phyloP scores from a whole-genome alignment of 1,140 invertebrate genomes.

The Meteorus sp. region DNA sequence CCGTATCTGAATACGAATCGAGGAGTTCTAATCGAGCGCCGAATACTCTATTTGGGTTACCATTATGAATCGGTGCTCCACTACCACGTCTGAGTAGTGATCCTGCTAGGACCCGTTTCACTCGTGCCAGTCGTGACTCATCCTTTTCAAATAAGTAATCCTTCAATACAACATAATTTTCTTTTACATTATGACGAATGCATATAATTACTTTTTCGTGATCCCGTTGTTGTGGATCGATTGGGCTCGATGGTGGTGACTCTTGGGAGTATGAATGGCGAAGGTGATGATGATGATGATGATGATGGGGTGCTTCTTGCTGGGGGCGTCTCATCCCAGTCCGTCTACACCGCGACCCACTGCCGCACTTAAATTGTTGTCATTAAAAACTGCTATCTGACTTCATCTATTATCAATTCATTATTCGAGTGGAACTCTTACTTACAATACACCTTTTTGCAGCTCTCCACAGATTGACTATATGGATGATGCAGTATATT shows the following conservation, averaged over 20 bases:
- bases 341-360: constrained; percentile 57
- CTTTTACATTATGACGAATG: background rate
- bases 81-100: constrained; percentile 48
- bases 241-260: constrained; percentile 41
- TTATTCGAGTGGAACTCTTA: constrained; percentile 32
- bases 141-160: constrained; percentile 36
- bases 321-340: constrained; percentile 59
- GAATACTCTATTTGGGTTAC: constrained; percentile 43
- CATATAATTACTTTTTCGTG: constrained; percentile 43
- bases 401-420: no score
- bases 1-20: constrained; percentile 50
- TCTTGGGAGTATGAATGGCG: constrained; percentile 33
- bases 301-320: constrained; percentile 52
- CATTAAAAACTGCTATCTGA: background rate
- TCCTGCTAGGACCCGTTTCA: constrained; percentile 53
- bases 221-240: constrained; percentile 38
- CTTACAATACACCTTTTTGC: constrained; percentile 63
- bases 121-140: constrained; percentile 52
- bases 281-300: constrained; percentile 43
- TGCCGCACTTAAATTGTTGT: constrained; percentile 47
- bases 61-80: constrained; percentile 6
- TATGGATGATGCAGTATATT: constrained; percentile 45
- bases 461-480: constrained; percentile 62
- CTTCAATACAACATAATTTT: background rate
- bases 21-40: constrained; percentile 49